Conservation (phyloP, 2,888 invertebrate species). For the Netelia inedita region DNA sequence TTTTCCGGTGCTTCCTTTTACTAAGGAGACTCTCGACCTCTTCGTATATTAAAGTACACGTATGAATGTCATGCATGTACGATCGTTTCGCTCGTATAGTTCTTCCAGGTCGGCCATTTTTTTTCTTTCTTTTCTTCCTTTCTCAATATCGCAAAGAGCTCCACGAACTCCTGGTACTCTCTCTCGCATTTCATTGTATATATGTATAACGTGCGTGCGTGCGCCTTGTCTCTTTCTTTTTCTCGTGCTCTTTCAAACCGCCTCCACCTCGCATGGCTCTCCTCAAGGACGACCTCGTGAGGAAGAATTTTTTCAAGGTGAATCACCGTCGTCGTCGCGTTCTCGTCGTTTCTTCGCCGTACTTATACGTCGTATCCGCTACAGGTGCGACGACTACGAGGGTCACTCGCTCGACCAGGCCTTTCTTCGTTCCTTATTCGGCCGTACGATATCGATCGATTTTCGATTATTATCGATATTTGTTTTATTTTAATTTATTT, state of each 20-base stretch:
- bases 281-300: constrained; percentile 76
- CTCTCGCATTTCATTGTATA: constrained; percentile 6
- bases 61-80: constrained; percentile 28
- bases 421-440: constrained; percentile 32
- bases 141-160: constrained; percentile 39
- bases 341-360: constrained; percentile 10
- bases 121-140: constrained; percentile 41
- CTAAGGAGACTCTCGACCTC: constrained; percentile 15
- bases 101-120: constrained; percentile 25
- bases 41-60: background rate
- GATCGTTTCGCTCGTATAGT: constrained; percentile 39
- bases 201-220: constrained; percentile 13
- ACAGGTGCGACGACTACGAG: constrained; percentile 45
- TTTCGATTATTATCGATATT: background rate
- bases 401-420: constrained; percentile 40
- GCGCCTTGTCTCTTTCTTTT: background rate
- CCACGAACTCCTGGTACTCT: constrained; percentile 45
- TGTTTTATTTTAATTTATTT: background rate
- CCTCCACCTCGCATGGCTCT: constrained; percentile 57
- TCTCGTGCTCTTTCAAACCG: constrained; percentile 42
- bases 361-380: constrained; percentile 17
- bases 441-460: constrained; percentile 5
- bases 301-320: constrained; percentile 80
- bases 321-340: constrained; percentile 74
- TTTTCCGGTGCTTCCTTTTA: constrained; percentile 44